A percentile compares a stretch with the other conserved stretches of the same genome.
These are phyloP conservation scores for Clitarchus hookeri DNA, from an alignment of 2,888 invertebrate species.

Conservation along the genomic window DNA sequence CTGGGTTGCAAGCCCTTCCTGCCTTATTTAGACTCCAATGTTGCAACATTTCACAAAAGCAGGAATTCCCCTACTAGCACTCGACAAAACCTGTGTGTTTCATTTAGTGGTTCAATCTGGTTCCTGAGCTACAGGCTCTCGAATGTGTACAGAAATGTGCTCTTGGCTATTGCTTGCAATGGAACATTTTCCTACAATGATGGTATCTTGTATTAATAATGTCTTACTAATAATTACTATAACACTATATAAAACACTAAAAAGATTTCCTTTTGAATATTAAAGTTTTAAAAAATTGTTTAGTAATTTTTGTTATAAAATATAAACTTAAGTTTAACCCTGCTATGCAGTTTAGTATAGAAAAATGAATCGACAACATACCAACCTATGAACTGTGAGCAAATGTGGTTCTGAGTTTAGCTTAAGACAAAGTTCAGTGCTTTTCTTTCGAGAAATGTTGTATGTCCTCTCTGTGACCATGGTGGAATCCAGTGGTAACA, in stretches of 20 bases:
- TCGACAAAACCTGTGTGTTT: not conserved
- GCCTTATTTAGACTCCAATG: too few species aligned
- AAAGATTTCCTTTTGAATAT: not conserved
- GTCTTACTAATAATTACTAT: not conserved
- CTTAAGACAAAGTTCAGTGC: not conserved
- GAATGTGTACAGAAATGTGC: not conserved
- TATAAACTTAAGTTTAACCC: too few species aligned
- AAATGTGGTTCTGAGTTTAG: not conserved
- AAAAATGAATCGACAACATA: not conserved
- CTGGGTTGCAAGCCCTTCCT: too few species aligned
- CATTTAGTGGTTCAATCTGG: not conserved
- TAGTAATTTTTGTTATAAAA: not conserved
- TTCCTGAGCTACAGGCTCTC: not conserved
- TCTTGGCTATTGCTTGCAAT: not conserved
- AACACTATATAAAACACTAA: not conserved
- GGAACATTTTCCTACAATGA: not conserved
- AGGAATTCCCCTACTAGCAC: not conserved
- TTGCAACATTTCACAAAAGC: too few species aligned
- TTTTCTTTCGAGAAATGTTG: not conserved
- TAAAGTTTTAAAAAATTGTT: not conserved
- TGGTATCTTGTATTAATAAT: not conserved
- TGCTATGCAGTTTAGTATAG: not conserved
- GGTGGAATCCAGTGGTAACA: not conserved
- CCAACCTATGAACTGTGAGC: not conserved
- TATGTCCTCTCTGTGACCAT: not conserved